Evolutionary conservation across 2,888 invertebrate genomes (phyloP).

Genomic region (Tanytarsus gracilentus): DNA sequence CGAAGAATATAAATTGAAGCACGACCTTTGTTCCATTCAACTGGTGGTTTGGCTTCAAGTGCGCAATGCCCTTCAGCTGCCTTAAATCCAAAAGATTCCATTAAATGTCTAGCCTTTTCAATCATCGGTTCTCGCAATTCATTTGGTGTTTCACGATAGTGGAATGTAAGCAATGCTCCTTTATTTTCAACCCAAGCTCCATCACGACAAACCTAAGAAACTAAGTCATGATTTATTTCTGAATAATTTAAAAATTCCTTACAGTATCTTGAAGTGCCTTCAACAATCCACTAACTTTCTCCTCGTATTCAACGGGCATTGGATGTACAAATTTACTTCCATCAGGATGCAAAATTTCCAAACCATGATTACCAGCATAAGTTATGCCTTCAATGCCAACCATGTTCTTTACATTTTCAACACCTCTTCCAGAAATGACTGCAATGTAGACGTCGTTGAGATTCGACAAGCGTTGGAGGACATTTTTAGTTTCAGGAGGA

Average conservation of each 20-base stretch:
- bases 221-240: conserved; percentile 19
- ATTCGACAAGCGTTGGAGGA: conserved; percentile 71
- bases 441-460: conserved; percentile 66
- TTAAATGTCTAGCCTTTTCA: conserved; percentile 61
- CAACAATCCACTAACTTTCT: conserved; percentile 65
- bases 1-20: conserved; percentile 84
- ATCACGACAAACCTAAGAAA: conserved; percentile 62
- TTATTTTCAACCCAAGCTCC: conserved; percentile 92
- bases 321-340: conserved; percentile 86
- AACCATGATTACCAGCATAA: conserved; percentile 81
- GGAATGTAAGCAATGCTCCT: conserved; percentile 76
- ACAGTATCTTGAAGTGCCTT: conserved; percentile 74
- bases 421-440: conserved; percentile 76
- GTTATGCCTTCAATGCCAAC: conserved; percentile 86
- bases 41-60: conserved; percentile 82
- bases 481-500: conserved; percentile 74
- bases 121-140: conserved; percentile 58
- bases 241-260: conserved; percentile 31
- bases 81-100: conserved; percentile 66
- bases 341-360: conserved; percentile 82
- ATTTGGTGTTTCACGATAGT: conserved; percentile 73
- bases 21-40: conserved; percentile 85
- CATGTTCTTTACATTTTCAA: conserved; percentile 81
- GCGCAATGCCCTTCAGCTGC: conserved; percentile 76
- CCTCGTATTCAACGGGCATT: conserved; percentile 77